Conservation (phyloP, 2,888 invertebrate species). For the Flexamia atlantica region DNA sequence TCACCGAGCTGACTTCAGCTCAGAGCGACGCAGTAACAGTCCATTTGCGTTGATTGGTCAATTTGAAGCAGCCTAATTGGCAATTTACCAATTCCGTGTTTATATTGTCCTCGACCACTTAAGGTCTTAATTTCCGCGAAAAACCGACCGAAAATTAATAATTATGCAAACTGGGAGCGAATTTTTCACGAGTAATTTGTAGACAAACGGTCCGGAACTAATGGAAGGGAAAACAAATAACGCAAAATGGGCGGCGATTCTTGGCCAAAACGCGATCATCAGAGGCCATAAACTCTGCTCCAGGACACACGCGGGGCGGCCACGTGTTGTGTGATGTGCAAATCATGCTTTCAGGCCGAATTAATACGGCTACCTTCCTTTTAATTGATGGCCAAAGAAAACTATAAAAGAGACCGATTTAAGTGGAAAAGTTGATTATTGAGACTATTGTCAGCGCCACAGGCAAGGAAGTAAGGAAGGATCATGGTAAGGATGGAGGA, state of each 20-base stretch:
- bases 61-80: constrained; percentile 5
- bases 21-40: too few relatives aligned
- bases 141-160: background rate
- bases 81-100: constrained; percentile 11
- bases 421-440: too few relatives aligned
- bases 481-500: too few relatives aligned
- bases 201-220: constrained; percentile 8
- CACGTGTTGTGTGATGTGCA: background rate
- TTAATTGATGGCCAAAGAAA: background rate
- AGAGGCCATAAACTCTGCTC: background rate
- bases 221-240: constrained; percentile 22
- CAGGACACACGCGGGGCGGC: background rate
- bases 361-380: background rate
- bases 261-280: background rate
- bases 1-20: too few relatives aligned
- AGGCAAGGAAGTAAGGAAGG: too few relatives aligned
- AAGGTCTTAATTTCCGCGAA: background rate
- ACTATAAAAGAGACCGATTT: too few relatives aligned
- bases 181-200: constrained; percentile 25
- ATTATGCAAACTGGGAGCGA: background rate
- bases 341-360: background rate
- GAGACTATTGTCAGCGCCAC: too few relatives aligned
- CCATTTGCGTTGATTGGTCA: background rate
- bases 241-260: constrained; percentile 7
- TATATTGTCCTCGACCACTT: constrained; percentile 12